Evolutionary conservation across 2,797 vertebrate genomes (phyloP).

Genomic region (Chiroxiphia lanceolata): DNA sequence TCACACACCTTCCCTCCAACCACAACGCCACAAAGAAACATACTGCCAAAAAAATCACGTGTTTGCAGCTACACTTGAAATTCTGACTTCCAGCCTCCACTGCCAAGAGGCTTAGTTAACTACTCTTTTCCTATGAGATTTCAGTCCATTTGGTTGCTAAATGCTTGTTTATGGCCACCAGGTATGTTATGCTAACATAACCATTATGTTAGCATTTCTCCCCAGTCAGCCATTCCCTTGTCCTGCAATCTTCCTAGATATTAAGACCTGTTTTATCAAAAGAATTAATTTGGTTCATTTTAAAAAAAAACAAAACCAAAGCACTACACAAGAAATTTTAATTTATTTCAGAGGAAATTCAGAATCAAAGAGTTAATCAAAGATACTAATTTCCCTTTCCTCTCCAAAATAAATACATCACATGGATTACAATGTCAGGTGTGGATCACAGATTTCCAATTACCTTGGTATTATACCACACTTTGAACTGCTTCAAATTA

Average conservation of each 20-base stretch:
- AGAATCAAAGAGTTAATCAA: neutral
- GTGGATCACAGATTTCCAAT: neutral
- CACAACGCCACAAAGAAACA: rapidly evolving
- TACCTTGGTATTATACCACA: neutral
- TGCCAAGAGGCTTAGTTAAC: neutral
- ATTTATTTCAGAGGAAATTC: neutral
- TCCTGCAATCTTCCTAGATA: neutral
- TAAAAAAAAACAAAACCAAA: neutral
- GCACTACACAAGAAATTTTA: neutral
- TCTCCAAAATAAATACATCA: neutral
- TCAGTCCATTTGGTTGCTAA: neutral
- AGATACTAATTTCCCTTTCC: neutral
- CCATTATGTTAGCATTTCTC: neutral
- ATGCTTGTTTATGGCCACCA: neutral
- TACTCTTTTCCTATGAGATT: neutral
- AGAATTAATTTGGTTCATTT: neutral
- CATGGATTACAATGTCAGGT: neutral
- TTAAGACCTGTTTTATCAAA: neutral
- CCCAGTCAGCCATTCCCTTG: neutral
- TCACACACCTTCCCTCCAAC: neutral
- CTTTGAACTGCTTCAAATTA: neutral
- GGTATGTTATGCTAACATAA: neutral
- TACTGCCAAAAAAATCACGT: neutral
- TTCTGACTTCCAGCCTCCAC: neutral
- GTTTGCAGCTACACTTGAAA: neutral